Evolutionary conservation across 2,888 invertebrate species (phyloP), one percentile per base, ranked within the genome.

Genomic region (Rosalia funebris): DNA sequence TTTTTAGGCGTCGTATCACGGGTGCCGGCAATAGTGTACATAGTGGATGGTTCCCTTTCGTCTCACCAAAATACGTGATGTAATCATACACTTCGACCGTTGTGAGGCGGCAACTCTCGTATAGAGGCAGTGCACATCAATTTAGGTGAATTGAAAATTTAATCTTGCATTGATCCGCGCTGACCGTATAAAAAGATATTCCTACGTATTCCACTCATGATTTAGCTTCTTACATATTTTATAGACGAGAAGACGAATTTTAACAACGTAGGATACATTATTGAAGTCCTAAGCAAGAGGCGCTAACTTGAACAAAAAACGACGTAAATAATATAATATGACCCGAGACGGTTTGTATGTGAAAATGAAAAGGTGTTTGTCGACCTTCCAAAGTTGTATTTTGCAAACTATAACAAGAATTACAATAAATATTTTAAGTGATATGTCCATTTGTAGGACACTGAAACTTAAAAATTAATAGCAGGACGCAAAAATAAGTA

Each of bases 1-100:
- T 63, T 57, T 57, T 63, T 63, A 45, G 32, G 41, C 20, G 41
- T 32, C 47, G 41, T 3, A 60, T 56, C 48, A 37, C 63, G 57
- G 60, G 57, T 50, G 50, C 31, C 19, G 63, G 50, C 52, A 48
- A 60, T 63, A 57, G 48, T 57, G 60, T 57, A 63, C 41, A 15
- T 60, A 60, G 57, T 54, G 45, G 60, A 63, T 56, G 57, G 60
- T 57, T 57, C 54, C 60, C 63, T 56, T 57, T 39, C 53, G 52
- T 31, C 53, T 56, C 60, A 57, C 44, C 19, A 17, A 17, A 53
- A 42, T 34, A 62, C 61, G 64, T 64, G 64, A 61, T 61, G 53
- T 57, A 61, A 64, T 64, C 61, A 48, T 59, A 48, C 55, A 50
- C 55, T 56, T 41, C 37, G 56, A 41, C 34, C 39, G 32, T 47